Evolutionary conservation across 2,888 invertebrate species (phyloP).

Genomic region (Mesoligia furuncula): DNA sequence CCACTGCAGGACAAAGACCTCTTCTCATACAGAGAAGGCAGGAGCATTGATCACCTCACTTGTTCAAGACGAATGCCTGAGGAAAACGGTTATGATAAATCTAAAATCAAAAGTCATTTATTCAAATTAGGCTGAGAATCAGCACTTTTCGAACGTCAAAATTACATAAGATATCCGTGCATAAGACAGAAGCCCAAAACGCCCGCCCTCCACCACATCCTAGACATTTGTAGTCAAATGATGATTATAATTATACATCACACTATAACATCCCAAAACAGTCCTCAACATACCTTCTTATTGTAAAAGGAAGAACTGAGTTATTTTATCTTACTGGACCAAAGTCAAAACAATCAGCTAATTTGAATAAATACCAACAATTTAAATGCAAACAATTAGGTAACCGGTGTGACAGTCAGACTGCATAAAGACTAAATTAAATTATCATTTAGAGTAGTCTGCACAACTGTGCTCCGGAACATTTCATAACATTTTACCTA

Average conservation of each 20-base stretch:
- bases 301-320: neutral
- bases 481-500: slow-evolving; percentile 23
- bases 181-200: too few species aligned
- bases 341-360: neutral
- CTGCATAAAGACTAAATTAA: slow-evolving; percentile 36
- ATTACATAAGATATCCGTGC: too few species aligned
- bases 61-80: neutral
- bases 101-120: too few species aligned
- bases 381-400: slow-evolving; percentile 24
- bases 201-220: too few species aligned
- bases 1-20: neutral
- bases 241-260: neutral
- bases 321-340: neutral
- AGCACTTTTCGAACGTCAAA: too few species aligned
- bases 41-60: neutral
- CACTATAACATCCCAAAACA: neutral
- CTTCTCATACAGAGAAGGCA: neutral
- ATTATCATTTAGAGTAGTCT: slow-evolving; percentile 48
- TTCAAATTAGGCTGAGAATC: too few species aligned
- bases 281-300: neutral
- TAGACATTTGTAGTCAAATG: neutral
- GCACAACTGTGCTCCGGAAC: neutral
- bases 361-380: slow-evolving; percentile 23
- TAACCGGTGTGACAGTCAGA: slow-evolving; percentile 4
- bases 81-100: neutral